Conservation (phyloP, 1,140 invertebrate genomes). For the Sesamia nonagrioides region DNA sequence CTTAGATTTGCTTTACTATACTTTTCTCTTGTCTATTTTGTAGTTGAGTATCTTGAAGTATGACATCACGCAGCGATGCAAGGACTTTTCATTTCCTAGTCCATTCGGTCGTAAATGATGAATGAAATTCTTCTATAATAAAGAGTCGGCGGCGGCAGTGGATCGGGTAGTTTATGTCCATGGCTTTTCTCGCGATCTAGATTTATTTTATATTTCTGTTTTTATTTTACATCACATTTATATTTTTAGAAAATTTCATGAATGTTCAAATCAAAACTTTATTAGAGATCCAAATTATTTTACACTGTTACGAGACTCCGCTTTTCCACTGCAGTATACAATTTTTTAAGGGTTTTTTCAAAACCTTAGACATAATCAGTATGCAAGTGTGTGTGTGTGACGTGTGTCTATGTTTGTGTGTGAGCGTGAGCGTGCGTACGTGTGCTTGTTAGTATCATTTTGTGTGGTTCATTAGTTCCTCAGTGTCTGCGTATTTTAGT, state of each 20-base stretch:
- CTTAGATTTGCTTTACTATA: neutral
- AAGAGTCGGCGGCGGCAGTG: neutral
- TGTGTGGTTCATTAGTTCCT: too few species aligned
- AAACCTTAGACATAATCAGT: too few species aligned
- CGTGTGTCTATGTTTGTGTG: too few species aligned
- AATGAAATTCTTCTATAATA: slow-evolving; percentile 20
- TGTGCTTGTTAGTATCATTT: too few species aligned
- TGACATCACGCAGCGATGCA: slow-evolving; percentile 1
- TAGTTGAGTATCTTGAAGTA: neutral
- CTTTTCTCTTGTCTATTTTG: neutral
- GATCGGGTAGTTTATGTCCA: neutral
- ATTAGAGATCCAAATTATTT: too few species aligned
- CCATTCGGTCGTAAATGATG: slow-evolving; percentile 25
- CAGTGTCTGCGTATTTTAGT: too few species aligned
- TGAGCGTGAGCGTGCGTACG: too few species aligned
- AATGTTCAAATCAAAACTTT: too few species aligned
- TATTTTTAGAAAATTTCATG: neutral
- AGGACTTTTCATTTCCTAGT: slow-evolving; percentile 29
- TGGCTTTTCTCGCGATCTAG: neutral
- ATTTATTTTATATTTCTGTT: neutral
- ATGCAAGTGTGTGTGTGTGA: too few species aligned
- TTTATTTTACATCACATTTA: neutral
- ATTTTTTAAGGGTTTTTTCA: too few species aligned
- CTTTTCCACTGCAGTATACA: too few species aligned
- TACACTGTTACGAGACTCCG: too few species aligned